Base-by-base conservation (phyloP, 2,113 vertebrate species). In the Fulmarus glacialis region DNA sequence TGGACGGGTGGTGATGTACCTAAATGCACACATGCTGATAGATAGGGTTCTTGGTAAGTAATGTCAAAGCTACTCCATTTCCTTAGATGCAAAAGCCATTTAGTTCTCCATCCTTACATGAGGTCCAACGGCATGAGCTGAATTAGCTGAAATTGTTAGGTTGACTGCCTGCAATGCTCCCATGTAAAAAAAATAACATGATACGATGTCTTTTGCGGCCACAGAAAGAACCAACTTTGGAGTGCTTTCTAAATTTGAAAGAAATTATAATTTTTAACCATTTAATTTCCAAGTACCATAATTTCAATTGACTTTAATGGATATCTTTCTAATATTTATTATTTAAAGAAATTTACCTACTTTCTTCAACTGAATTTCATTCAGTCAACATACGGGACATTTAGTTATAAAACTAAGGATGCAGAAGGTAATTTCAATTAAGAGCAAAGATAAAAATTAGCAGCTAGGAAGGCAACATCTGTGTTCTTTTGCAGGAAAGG, bases 401-500 rank as follows among this genome's bases (percentile, higher is more conserved):
- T 81, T 30, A 42, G 38, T 63, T 83, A 55, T 27, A 90, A 95
- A 84, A 82, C 55, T 52, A 72, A 77, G 48, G 81, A 85, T 93
- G 78, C 86, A 90, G 86, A 95, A 95, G 79, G 80, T 86, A 89
- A 87, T 97, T 95, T 96, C 89, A 91, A 78, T 95, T 85, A 94
- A 70, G 89, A 74, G 63, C 43, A 95, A 87, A 92, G 80, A 94
- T 82, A 97, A 93, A 96, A 94, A 89, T 90, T 84, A 97, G 79
- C 82, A 91, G 38, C 23, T 42, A 86, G 90, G 67, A 88, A 94
- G 79, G 87, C 71, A 92, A 75, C 53, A 71, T 82, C 89, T 96
- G 94, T 88, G 52, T 38, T 91, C 20, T 90, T n/a, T n/a, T 81
- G 63, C 80, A 89, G 86, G 52, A 90, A 87, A 62, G 47, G n/a